Conservation (phyloP, 2,113 vertebrate genomes). For the Ardeotis arabs region DNA sequence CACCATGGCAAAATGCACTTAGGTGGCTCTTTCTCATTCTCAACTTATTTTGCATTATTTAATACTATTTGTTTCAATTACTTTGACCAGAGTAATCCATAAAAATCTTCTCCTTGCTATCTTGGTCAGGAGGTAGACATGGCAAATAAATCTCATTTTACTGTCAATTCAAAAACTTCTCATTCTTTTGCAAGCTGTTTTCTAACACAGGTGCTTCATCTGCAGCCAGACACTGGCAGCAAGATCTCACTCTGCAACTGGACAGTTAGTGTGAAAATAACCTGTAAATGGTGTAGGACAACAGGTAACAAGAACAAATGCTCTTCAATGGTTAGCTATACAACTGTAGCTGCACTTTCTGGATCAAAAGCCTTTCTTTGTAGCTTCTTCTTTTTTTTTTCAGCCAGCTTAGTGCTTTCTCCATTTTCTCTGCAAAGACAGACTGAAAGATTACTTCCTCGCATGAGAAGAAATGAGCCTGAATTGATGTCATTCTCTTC, state of each 20-base stretch:
- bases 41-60: background rate
- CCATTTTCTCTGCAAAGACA: background rate
- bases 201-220: background rate
- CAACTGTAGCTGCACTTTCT: background rate
- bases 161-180: background rate
- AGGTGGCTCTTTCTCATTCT: background rate
- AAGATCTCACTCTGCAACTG: background rate
- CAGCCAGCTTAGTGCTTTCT: background rate
- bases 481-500: background rate
- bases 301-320: background rate
- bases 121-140: background rate
- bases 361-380: background rate
- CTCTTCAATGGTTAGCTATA: background rate
- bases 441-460: background rate
- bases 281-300: background rate
- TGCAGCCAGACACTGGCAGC: background rate
- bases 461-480: background rate
- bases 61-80: background rate
- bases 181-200: background rate
- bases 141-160: background rate
- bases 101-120: background rate
- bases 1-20: background rate
- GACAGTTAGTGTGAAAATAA: background rate
- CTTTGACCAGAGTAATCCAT: background rate
- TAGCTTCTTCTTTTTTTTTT: background rate